phyloP scores from a whole-genome alignment of 2,797 vertebrate genomes.

The Todus mexicanus region DNA sequence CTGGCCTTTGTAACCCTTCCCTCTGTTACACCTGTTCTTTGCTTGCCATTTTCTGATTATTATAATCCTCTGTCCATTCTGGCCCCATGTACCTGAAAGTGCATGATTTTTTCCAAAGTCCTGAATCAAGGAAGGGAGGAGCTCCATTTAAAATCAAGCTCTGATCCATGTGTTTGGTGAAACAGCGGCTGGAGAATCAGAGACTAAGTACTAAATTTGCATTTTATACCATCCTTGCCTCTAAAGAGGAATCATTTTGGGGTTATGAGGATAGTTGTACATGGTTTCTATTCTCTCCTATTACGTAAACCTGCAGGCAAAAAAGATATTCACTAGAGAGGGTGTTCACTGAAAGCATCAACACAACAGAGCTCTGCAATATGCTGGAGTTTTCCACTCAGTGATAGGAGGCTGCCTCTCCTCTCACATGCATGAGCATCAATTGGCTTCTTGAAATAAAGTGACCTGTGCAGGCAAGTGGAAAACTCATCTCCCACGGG shows the following conservation, averaged over 20 bases:
- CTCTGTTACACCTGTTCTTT: not conserved
- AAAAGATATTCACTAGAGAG: not conserved
- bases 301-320: not conserved
- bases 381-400: not conserved
- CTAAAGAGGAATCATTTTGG: not conserved
- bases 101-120: not conserved
- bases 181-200: not conserved
- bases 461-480: not conserved
- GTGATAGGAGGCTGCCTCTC: not conserved
- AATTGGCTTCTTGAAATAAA: not conserved
- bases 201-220: not conserved
- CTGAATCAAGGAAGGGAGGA: not conserved
- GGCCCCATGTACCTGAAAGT: not conserved
- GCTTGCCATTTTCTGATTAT: not conserved
- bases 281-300: not conserved
- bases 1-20: not conserved
- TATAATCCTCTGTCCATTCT: not conserved
- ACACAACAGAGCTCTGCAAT: not conserved
- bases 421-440: not conserved
- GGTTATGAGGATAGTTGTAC: not conserved
- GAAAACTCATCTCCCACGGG: not conserved
- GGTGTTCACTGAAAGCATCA: not conserved
- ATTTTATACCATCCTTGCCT: not conserved
- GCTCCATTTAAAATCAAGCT: conserved; percentile 1
- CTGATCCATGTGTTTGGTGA: not conserved